Evolutionary conservation across 1,140 invertebrate genomes (phyloP), one percentile per base, ranked within the genome.

Genomic region (Drosophila triauraria): DNA sequence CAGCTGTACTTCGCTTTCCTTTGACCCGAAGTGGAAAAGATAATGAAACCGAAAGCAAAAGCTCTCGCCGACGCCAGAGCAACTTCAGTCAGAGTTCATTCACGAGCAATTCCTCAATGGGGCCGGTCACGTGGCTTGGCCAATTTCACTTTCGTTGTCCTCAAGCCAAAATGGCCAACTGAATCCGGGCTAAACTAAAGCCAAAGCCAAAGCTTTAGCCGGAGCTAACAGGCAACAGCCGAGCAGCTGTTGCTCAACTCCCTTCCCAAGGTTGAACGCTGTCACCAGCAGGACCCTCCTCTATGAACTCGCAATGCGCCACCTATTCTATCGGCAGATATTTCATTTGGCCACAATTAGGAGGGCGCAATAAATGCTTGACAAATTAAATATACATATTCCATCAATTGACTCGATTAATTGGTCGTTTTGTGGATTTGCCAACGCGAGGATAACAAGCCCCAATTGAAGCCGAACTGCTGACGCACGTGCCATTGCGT

Each of bases 401-500:
- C 38, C 30, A 38, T 32, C 74, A 60, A 69, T 77, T 76, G 75
- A 68, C 43, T 77, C 54, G 56, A 59, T 69, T 77, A 77, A 77
- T 77, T 77, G 75, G 63, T 44, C 32, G 54, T 68, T 72, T 43
- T 47, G 54, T 50, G 68, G 68, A 30, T 72, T 46, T 43, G 38
- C 30, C 68, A 50, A 20, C 38, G 30, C 7, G 23, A 42, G 53
- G 30, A 63, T 46, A 40, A 56, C 32, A n/a, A 30, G 7, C 30
- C 25, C 15, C 53, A 35, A 57, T 60, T 65, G 40, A 15, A 51
- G 20, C 30, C 32, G 8, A 62, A 50, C 38, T 46, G 42, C 44
- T 85, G 64, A 85, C 82, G 83, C 64, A 82, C 65, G 83, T 87
- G 47, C 51, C 70, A 65, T 30, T 68, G 50, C 58, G 83, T 87